phyloP scores from a whole-genome alignment of 2,888 invertebrate genomes.

The Tipula lateralis region DNA sequence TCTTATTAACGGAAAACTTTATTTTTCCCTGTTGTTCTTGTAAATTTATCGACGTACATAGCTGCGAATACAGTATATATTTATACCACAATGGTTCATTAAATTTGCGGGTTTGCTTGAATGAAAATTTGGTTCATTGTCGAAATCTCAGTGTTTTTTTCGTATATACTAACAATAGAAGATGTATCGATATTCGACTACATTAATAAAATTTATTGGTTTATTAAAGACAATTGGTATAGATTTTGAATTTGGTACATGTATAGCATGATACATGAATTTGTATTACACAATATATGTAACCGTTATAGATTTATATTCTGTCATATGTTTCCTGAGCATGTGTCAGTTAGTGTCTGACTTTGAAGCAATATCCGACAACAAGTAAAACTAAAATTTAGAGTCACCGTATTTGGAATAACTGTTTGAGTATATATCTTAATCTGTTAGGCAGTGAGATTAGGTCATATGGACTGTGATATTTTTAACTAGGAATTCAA shows the following conservation, averaged over 20 bases:
- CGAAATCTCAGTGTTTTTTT: neutral
- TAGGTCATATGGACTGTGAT: too few species aligned
- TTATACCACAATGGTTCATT: neutral
- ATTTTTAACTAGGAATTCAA: too few species aligned
- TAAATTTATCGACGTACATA: neutral
- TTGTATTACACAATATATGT: too few species aligned
- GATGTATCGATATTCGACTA: constrained; percentile 9
- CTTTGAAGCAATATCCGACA: too few species aligned
- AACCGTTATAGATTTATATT: too few species aligned
- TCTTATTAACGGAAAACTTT: neutral
- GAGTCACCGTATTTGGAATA: too few species aligned
- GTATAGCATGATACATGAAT: too few species aligned
- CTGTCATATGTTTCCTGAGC: too few species aligned
- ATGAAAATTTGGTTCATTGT: constrained; percentile 9
- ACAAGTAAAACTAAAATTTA: too few species aligned
- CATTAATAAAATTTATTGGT: neutral
- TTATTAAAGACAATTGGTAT: neutral
- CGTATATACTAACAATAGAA: constrained; percentile 3
- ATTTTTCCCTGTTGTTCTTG: neutral
- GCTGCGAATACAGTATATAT: neutral
- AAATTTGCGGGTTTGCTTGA: neutral
- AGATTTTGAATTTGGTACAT: neutral
- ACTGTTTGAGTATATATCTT: too few species aligned
- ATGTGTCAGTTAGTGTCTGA: too few species aligned
- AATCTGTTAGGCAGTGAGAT: too few species aligned